Evolutionary conservation across 2,888 invertebrate genomes (phyloP).

Genomic region (Seladonia tumulorum): DNA sequence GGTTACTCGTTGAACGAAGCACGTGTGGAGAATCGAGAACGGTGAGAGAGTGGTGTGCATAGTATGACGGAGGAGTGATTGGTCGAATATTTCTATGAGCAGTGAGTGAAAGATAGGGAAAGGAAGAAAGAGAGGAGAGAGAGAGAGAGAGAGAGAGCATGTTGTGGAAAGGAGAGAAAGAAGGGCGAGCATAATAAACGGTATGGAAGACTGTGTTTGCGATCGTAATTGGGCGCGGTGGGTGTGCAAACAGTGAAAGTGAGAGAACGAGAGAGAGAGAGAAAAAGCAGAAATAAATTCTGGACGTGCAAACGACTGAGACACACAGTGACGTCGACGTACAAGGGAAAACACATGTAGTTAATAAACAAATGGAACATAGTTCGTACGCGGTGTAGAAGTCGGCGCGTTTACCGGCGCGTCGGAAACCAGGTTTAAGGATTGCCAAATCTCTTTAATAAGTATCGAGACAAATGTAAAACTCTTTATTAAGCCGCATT

Average conservation of each 20-base stretch:
- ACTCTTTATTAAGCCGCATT: constrained; percentile 74
- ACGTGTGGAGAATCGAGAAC: neutral
- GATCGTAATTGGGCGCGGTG: too few species aligned
- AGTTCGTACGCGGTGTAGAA: constrained; percentile 65
- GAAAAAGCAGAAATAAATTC: constrained; percentile 28
- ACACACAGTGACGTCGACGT: constrained; percentile 44
- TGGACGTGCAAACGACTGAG: constrained; percentile 40
- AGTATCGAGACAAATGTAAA: constrained; percentile 66
- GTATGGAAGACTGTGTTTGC: too few species aligned
- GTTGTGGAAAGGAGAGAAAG: too few species aligned
- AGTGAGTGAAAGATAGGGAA: too few species aligned
- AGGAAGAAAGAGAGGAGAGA: too few species aligned
- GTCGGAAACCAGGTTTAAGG: constrained; percentile 75
- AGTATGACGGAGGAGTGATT: neutral
- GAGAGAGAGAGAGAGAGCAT: neutral
- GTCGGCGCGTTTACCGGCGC: constrained; percentile 47
- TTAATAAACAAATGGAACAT: constrained; percentile 58
- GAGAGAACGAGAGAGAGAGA: neutral
- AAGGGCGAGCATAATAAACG: too few species aligned
- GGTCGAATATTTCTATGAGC: neutral
- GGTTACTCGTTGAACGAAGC: neutral
- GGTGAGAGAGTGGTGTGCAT: neutral
- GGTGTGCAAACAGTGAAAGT: too few species aligned
- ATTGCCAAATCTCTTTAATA: constrained; percentile 77
- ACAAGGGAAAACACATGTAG: constrained; percentile 44